Evolutionary conservation across 2,888 invertebrate genomes (phyloP), one percentile per base, ranked within the genome.

Genomic region (Labia minor): DNA sequence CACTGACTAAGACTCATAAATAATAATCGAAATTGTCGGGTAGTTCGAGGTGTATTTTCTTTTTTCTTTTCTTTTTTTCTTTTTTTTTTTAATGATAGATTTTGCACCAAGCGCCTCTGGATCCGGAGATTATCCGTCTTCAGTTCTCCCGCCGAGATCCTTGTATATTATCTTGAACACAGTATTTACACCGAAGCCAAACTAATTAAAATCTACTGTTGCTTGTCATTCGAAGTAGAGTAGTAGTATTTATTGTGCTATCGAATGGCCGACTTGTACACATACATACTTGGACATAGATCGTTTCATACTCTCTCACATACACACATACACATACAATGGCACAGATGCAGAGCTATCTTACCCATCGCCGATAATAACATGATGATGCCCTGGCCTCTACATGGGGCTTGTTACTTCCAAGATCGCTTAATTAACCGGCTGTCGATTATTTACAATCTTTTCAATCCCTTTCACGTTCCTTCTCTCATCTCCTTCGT

Each of bases 391-490:
- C 4, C 26, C 26, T 26, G 26, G 26, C 26, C 26, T 26, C 26
- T 26, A 26, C 26, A 26, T 49, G 49, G n/a, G 49, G 49, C 49
- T 49, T 49, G 49, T 49, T 49, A 49, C 49, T 49, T 16, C 16
- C 49, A 49, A 49, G 49, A 49, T 49, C 49, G 49, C 49, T 49
- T 49, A 49, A 49, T 49, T 49, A 49, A 49, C 49, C 49, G 49
- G n/a, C 49, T 49, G 49, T 49, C 49, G 49, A 49, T 49, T 49
- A 49, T 49, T 49, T 49, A 49, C 49, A 49, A 49, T 49, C 49
- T 16, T 49, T n/a, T 11, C 49, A n/a, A 11, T n/a, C 49, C 14
- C 14, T n/a, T 16, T n/a, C 49, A 49, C 14, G 16, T 16, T 49
- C 49, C 49, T 16, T 16, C 49, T n/a, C 49, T 49, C 49, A 10